Conservation (phyloP, 2,888 invertebrate genomes). For the Barypeithes pellucidus region DNA sequence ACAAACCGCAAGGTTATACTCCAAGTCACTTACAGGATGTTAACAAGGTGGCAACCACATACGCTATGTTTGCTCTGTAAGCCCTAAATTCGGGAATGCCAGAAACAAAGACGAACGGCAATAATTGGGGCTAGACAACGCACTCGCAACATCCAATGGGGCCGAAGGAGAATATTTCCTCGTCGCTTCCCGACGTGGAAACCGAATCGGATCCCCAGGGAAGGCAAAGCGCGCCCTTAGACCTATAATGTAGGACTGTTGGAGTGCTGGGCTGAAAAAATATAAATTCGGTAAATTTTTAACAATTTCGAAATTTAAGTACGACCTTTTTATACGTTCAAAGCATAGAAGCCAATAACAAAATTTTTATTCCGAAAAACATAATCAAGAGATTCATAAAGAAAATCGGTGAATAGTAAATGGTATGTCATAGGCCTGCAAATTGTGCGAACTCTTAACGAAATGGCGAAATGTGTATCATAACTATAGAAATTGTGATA, state of each 20-base stretch:
- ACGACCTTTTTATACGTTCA: no score
- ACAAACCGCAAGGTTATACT: background rate
- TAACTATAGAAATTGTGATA: no score
- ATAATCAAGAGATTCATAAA: no score
- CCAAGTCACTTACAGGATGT: background rate
- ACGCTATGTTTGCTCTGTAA: background rate
- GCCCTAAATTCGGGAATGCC: constrained; percentile 7
- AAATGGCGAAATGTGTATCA: no score
- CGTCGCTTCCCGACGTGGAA: constrained; percentile 14
- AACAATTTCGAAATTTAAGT: no score
- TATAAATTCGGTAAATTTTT: background rate
- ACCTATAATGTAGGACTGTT: background rate
- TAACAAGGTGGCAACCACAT: background rate
- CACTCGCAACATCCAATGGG: constrained; percentile 25
- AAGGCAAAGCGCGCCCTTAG: constrained; percentile 19
- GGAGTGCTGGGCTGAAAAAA: background rate
- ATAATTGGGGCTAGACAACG: constrained; percentile 24
- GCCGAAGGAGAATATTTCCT: constrained; percentile 12
- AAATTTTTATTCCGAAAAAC: no score
- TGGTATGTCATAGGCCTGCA: no score
- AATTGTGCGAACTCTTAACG: no score
- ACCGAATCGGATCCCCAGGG: constrained; percentile 22
- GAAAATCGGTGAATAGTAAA: no score
- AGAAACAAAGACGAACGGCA: constrained; percentile 11
- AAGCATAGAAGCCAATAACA: no score